These are phyloP conservation scores for Oxyteleia sp. DNA, from an alignment of 2,888 invertebrate genomes.

Conservation along the genomic window DNA sequence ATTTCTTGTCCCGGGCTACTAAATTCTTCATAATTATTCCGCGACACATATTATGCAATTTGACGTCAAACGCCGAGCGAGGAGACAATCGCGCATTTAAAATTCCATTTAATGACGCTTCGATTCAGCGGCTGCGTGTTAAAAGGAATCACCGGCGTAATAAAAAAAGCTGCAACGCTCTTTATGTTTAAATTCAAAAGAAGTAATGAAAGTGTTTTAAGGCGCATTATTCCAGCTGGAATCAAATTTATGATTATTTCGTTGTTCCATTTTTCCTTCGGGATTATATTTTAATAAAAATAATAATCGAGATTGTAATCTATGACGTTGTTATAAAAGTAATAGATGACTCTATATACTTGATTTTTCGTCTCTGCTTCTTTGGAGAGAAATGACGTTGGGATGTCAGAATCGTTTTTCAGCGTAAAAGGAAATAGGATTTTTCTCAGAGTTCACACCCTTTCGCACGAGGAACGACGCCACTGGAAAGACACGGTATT, in stretches of 20 bases:
- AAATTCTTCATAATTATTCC: constrained; percentile 46
- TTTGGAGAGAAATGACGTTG: constrained; percentile 69
- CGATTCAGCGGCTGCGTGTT: too few species aligned
- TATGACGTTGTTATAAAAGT: constrained; percentile 68
- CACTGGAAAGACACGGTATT: constrained; percentile 71
- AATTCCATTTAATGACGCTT: constrained; percentile 15
- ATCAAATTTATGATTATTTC: constrained; percentile 30
- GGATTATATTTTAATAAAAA: constrained; percentile 51
- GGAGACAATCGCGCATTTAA: constrained; percentile 6
- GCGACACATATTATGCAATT: too few species aligned
- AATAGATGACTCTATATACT: constrained; percentile 71
- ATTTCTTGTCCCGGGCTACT: too few species aligned
- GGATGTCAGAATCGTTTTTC: constrained; percentile 72
- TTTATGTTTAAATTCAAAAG: constrained; percentile 8
- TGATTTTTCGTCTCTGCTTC: constrained; percentile 68
- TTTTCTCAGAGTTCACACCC: constrained; percentile 72
- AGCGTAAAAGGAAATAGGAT: constrained; percentile 73
- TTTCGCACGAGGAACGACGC: constrained; percentile 66
- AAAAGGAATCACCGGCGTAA: constrained; percentile 1
- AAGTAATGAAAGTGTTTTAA: constrained; percentile 8
- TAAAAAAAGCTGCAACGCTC: constrained; percentile 22
- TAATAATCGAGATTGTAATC: constrained; percentile 61
- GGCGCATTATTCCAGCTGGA: neutral
- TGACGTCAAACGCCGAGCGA: too few species aligned
- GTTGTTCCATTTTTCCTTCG: constrained; percentile 6